Evolutionary conservation across 2,113 vertebrate genomes (phyloP).

Genomic region (Erinaceus europaeus): DNA sequence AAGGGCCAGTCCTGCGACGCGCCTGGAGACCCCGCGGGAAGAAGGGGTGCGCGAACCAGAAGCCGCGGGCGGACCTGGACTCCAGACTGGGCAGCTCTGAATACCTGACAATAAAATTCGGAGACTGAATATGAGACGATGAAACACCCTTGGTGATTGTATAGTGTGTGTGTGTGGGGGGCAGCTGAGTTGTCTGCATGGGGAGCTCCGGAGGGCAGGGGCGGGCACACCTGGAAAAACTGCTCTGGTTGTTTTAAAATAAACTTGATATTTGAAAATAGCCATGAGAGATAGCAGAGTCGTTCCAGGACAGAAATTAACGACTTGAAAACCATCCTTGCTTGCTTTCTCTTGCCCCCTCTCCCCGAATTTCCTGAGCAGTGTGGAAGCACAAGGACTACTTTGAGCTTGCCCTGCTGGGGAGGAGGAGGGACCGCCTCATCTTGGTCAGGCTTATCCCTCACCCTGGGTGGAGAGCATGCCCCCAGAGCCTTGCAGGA

Average conservation of each 20-base stretch:
- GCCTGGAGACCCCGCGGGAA: neutral
- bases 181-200: neutral
- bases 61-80: neutral
- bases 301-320: neutral
- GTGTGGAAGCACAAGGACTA: neutral
- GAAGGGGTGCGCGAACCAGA: neutral
- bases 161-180: neutral
- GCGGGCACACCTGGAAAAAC: neutral
- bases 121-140: neutral
- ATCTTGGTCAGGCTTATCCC: neutral
- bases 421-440: neutral
- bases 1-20: neutral
- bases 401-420: neutral
- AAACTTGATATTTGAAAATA: neutral
- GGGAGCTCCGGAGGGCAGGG: neutral
- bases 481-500: neutral
- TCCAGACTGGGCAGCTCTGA: neutral
- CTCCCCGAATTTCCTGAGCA: neutral
- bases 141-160: neutral
- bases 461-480: neutral
- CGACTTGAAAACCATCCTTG: neutral
- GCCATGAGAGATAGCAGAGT: neutral
- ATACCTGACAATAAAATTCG: neutral
- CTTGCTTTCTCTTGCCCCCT: no score
- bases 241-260: constrained; percentile 15